Percentiles rank a stretch among this genome's conserved stretches.
Conservation (phyloP, 2,113 vertebrate genomes). For the Butorides virescens region DNA sequence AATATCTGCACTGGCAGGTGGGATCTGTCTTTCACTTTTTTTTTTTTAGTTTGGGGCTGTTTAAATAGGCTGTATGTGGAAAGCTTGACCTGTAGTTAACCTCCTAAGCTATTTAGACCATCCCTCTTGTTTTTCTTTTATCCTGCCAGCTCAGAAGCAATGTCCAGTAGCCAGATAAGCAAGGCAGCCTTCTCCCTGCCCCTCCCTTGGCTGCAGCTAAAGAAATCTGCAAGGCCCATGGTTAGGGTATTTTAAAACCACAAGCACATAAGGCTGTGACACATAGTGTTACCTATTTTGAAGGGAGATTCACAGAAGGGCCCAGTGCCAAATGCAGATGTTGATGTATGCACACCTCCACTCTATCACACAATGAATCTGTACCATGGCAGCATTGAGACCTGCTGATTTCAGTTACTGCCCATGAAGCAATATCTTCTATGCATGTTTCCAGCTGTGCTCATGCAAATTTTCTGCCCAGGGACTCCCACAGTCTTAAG, state of each 20-base stretch:
- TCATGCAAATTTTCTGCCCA: neutral
- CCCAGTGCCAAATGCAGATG: neutral
- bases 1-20: neutral
- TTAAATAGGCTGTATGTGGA: neutral
- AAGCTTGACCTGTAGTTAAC: neutral
- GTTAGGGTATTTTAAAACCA: neutral
- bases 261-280: neutral
- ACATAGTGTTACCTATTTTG: neutral
- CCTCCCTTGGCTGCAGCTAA: neutral
- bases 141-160: neutral
- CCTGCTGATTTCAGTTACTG: neutral
- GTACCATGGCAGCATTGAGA: neutral
- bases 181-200: neutral
- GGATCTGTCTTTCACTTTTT: neutral
- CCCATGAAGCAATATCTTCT: neutral
- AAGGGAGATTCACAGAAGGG: neutral
- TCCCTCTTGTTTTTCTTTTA: constrained; percentile 8
- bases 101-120: neutral
- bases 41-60: neutral
- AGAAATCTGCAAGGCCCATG: neutral
- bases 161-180: constrained; percentile 27
- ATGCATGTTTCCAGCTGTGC: neutral
- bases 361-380: neutral
- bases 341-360: neutral
- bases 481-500: neutral